Evolutionary conservation across 1,140 invertebrate genomes (phyloP).

Genomic region (Penaeus chinensis): DNA sequence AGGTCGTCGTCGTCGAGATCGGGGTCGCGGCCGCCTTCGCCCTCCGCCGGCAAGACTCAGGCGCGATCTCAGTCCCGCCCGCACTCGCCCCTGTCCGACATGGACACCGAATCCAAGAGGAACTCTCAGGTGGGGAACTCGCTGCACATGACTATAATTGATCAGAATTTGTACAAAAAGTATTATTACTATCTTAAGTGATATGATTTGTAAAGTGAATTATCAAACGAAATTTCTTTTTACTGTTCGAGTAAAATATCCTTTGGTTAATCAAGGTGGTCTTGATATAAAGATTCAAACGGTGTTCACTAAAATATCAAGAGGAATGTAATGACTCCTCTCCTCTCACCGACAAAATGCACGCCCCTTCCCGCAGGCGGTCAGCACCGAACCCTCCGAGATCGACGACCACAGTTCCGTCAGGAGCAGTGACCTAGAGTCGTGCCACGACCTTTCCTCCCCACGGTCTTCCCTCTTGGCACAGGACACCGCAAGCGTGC

Average conservation of each 20-base stretch:
- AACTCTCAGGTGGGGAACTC: conserved; percentile 47
- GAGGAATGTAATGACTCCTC: neutral
- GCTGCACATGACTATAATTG: neutral
- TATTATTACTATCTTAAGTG: too few species aligned
- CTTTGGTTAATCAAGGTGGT: neutral
- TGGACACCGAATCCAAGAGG: conserved; percentile 55
- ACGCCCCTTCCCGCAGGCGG: conserved; percentile 3
- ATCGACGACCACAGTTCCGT: conserved; percentile 49
- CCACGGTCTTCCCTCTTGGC: neutral
- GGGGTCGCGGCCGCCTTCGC: conserved; percentile 26
- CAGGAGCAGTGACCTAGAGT: conserved; percentile 37
- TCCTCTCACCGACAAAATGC: neutral
- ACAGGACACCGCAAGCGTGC: neutral
- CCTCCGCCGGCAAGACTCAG: conserved; percentile 20
- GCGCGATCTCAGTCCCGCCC: conserved; percentile 26
- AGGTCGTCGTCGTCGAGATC: conserved; percentile 45
- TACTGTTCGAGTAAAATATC: neutral
- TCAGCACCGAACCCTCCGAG: conserved; percentile 44
- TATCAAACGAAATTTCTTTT: neutral
- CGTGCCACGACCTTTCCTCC: conserved; percentile 34
- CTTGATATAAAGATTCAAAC: neutral
- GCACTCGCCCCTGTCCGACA: conserved; percentile 55
- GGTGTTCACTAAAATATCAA: too few species aligned
- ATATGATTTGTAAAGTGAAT: neutral
- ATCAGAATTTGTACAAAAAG: neutral